Percentiles rank a stretch among this genome's conserved stretches.
These are phyloP conservation scores for Homarus americanus DNA, from an alignment of 1,140 invertebrate genomes.

Conservation along the genomic window DNA sequence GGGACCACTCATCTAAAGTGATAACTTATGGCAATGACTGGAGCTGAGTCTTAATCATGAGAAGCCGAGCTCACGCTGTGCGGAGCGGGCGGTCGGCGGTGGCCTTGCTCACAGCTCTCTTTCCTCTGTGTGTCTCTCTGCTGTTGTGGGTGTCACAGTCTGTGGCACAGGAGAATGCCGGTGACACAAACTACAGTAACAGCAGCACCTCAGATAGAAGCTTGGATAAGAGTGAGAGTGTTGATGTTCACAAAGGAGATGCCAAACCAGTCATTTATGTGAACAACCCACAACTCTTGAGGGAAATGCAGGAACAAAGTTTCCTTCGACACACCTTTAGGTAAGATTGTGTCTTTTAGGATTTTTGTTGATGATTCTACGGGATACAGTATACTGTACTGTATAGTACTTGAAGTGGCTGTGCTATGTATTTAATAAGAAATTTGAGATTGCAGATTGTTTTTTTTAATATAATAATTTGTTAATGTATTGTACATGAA, in stretches of 20 bases:
- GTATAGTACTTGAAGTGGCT: no score
- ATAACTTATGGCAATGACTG: constrained; percentile 4
- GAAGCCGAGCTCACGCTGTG: constrained; percentile 10
- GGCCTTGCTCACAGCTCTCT: constrained; percentile 57
- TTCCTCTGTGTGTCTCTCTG: constrained; percentile 50
- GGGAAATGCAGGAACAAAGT: constrained; percentile 59
- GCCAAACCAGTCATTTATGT: constrained; percentile 61
- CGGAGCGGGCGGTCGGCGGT: constrained; percentile 47
- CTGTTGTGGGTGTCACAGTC: constrained; percentile 60
- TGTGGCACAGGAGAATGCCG: constrained; percentile 53
- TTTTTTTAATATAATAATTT: no score
- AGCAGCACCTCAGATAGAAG: not conserved
- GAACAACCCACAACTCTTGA: constrained; percentile 55
- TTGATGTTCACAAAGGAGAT: not conserved
- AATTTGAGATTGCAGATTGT: no score
- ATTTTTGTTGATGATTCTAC: no score
- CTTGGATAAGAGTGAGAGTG: not conserved
- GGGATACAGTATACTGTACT: no score
- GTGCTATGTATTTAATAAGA: no score
- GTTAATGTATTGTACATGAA: no score
- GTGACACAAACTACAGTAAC: constrained; percentile 2
- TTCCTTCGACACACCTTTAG: constrained; percentile 63
- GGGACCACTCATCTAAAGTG: not conserved
- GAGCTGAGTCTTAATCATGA: constrained; percentile 26
- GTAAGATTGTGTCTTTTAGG: not conserved